Evolutionary conservation across 2,888 invertebrate species (phyloP), one percentile per base, ranked within the genome.

Genomic region (Synanthedon andrenaeformis): DNA sequence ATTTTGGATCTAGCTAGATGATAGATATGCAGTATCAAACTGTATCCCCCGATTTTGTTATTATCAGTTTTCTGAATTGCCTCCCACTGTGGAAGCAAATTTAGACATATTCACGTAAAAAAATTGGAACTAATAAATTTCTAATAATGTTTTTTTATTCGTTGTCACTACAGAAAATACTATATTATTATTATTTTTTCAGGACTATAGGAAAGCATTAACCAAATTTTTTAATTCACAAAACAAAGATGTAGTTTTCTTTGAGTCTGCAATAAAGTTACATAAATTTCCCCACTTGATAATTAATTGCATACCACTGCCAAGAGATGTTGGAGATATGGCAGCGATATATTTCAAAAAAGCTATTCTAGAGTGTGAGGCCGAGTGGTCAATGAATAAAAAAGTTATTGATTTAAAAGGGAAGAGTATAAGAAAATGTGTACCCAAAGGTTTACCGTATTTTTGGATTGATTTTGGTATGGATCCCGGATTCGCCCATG

Each of bases 331-430:
- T 14, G 96, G 96, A 1, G 96, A 97, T 66, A 86, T 94, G 82
- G 96, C 96, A 3, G 96, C 98, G 0, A 97, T 99, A 68, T 99
- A 97, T 80, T 99, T 99, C 78, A 98, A 98, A 90, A 99, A 99
- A 89, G 98, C 98, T 0, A 92, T 99, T 55, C 90, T 95, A 66
- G 99, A 99, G 76, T 96, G 96, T 60, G 99, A 98, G 81, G 90
- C 91, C 14, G 98, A 98, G 80, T 99, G 98, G 98, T 91, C 96
- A 4, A 92, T 93, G 68, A 99, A 99, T 74, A 97, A 96, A 73
- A 98, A 99, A 87, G 84, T 88, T 52, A 76, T 88, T 5, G 88
- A 88, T 49, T 65, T 88, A 48, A 88, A 83, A 64, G 88, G 89
- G 0, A 94, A 92, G 70, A 91, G 94, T 72, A 89, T 99, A 19